A percentile compares a stretch with the other conserved stretches of the same genome.
Evolutionary conservation across 2,797 vertebrate genomes (phyloP).

Genomic region (Enteromius unitaeniatus): DNA sequence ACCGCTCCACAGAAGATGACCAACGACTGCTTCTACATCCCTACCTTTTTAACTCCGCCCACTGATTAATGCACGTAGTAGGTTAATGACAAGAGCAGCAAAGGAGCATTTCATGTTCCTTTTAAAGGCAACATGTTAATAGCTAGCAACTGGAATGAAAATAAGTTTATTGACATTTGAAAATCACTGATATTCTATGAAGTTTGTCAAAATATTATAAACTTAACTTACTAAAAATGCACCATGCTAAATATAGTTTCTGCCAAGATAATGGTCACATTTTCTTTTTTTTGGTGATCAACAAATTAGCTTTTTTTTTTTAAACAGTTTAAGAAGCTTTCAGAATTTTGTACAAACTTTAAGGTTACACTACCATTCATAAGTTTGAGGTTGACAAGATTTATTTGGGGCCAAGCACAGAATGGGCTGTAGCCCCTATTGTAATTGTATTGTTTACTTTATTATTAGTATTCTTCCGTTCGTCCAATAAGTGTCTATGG

Average conservation of each 20-base stretch:
- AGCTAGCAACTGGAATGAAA: background rate
- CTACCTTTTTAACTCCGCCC: background rate
- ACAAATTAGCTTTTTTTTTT: background rate
- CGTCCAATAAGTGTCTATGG: too few relatives aligned
- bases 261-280: background rate
- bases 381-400: background rate
- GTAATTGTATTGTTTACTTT: too few relatives aligned
- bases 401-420: background rate
- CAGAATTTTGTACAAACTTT: background rate
- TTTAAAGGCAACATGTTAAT: background rate
- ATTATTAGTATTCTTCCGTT: too few relatives aligned
- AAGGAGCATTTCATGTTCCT: too few relatives aligned
- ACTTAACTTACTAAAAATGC: background rate
- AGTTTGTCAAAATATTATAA: too few relatives aligned
- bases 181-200: too few relatives aligned
- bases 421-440: too few relatives aligned
- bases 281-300: background rate
- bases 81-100: too few relatives aligned
- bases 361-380: background rate
- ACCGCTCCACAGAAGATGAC: too few relatives aligned
- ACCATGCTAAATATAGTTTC: background rate
- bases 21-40: too few relatives aligned
- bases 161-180: too few relatives aligned
- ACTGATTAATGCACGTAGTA: background rate
- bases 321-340: background rate